Percentiles rank a stretch among this genome's conserved stretches.
These are phyloP conservation scores for Perccottus glenii DNA, from an alignment of 2,113 vertebrate genomes.

Conservation along the genomic window DNA sequence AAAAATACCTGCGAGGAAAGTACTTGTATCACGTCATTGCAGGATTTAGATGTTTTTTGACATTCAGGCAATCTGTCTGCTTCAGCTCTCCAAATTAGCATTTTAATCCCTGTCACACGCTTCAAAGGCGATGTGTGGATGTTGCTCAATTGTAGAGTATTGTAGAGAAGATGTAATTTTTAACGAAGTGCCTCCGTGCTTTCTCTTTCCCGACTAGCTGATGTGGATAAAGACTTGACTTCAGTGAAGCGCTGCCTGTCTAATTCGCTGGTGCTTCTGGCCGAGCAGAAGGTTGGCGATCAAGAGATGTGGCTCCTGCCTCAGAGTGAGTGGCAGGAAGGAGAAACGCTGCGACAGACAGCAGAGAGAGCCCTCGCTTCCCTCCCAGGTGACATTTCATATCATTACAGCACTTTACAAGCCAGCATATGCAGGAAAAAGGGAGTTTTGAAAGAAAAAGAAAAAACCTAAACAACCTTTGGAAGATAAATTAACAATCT, in stretches of 20 bases:
- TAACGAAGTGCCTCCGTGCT: constrained; percentile 11
- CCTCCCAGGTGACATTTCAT: constrained; percentile 78
- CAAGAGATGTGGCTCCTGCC: constrained; percentile 90
- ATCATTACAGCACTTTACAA: too few species aligned
- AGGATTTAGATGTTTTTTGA: constrained; percentile 23
- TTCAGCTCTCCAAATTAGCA: constrained; percentile 13
- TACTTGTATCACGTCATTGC: constrained; percentile 12
- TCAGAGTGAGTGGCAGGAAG: constrained; percentile 87
- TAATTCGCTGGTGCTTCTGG: constrained; percentile 85
- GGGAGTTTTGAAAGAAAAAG: too few species aligned
- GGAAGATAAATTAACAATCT: background rate
- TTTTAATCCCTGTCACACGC: constrained; percentile 36
- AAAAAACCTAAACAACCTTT: too few species aligned
- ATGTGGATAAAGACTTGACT: constrained; percentile 75
- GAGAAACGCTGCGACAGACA: constrained; percentile 89
- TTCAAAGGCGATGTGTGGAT: constrained; percentile 25
- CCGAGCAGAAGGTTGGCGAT: constrained; percentile 83
- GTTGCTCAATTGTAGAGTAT: background rate
- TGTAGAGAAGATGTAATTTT: background rate
- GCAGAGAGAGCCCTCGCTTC: constrained; percentile 84
- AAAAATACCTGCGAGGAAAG: constrained; percentile 11
- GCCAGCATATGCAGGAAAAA: too few species aligned
- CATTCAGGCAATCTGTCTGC: constrained; percentile 38
- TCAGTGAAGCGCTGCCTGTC: constrained; percentile 84
- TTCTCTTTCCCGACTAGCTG: constrained; percentile 70